These are phyloP conservation scores for Pristionchus entomophagus DNA, from an alignment of 2,888 invertebrate species.

Conservation along the genomic window DNA sequence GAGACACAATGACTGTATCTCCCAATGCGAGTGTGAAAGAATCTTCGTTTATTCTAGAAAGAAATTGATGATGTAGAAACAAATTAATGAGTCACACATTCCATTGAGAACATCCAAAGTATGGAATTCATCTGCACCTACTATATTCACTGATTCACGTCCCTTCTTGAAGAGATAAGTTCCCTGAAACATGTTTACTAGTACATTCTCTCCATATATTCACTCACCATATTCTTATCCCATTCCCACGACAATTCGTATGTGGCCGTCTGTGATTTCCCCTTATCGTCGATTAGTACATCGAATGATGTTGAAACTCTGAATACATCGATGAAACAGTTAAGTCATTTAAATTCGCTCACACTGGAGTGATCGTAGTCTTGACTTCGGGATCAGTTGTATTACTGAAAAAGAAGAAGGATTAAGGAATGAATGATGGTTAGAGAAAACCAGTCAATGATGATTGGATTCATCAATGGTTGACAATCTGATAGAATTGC, in stretches of 20 bases:
- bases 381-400: neutral
- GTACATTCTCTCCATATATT: too few relatives aligned
- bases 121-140: neutral
- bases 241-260: conserved; percentile 7
- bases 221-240: neutral
- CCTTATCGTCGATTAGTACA: neutral
- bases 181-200: neutral
- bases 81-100: neutral
- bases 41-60: neutral
- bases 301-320: conserved; percentile 5
- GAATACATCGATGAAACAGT: neutral
- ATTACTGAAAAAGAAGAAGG: neutral
- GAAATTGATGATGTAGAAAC: neutral
- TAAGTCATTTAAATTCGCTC: neutral
- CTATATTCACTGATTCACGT: neutral
- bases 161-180: neutral
- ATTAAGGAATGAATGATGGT: neutral
- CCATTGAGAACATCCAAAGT: neutral
- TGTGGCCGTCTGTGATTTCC: neutral
- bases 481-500: neutral
- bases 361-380: neutral
- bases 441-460: neutral
- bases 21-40: neutral
- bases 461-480: neutral
- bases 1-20: neutral